Evolutionary conservation across 1,140 invertebrate species (phyloP), one percentile per base, ranked within the genome.

Genomic region (Araneus ventricosus): DNA sequence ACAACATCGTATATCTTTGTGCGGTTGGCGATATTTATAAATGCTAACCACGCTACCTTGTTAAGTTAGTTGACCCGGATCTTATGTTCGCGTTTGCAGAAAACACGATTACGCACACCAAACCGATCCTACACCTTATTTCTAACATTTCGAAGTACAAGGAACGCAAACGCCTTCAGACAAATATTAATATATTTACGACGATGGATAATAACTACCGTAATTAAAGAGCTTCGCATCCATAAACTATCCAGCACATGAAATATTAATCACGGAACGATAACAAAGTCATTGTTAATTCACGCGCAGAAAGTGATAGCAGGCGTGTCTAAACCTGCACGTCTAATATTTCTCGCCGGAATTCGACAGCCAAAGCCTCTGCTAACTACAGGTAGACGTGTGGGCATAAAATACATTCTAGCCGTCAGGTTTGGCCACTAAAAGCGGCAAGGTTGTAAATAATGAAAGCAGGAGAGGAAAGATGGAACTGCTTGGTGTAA

Each of bases 361-460:
- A 67, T 27, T 67, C 63, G n/a, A 67, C n/a, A 67, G 14, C 27
- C 27, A 67, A 67, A 63, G 61, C n/a, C n/a, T 27, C 61, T 22
- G 22, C 24, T 14, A 27, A 67, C 63, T 67, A 14, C 63, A 67
- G 63, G 63, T 30, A 27, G 24, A 67, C 63, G 63, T 27, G 67
- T 75, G 30, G 67, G 5, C 30, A 75, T 75, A 75, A 75, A 75
- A 75, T 75, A 75, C 67, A 14, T 30, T 75, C 67, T 20, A 20
- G 67, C 67, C 67, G 17, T 22, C 30, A 37, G 34, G 30, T 75
- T n/a, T 75, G 10, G 30, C 70, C 27, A 20, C 27, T 75, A 75
- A 75, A 34, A 75, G 70, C 30, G 30, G 34, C 24, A 17, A 84
- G 80, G 27, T 84, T 27, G 80, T 84, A 84, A 84, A 84, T 84